Evolutionary conservation across 2,888 invertebrate genomes (phyloP).

Genomic region (Pristionchus maxplancki): DNA sequence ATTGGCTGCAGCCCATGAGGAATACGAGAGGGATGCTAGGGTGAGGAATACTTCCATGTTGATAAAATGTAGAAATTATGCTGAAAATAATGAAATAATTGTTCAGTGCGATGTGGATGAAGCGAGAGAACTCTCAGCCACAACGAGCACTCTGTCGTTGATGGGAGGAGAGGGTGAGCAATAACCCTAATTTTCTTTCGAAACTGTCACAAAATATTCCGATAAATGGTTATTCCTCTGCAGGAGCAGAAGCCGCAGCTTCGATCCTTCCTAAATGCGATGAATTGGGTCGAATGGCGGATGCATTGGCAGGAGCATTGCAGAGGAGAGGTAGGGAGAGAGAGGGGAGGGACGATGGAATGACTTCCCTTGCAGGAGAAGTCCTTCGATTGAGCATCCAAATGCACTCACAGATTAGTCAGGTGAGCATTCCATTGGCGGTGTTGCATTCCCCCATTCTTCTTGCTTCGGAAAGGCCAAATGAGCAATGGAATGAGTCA

Average conservation of each 20-base stretch:
- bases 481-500: neutral
- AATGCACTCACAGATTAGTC: constrained; percentile 87
- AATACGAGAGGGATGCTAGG: constrained; percentile 77
- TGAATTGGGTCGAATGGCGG: constrained; percentile 90
- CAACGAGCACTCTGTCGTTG: neutral
- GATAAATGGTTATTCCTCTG: neutral
- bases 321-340: constrained; percentile 81
- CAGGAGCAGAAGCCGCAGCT: constrained; percentile 74
- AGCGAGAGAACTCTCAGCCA: neutral
- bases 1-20: constrained; percentile 78
- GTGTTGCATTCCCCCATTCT: neutral
- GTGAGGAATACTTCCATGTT: neutral
- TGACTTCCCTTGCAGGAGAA: constrained; percentile 77
- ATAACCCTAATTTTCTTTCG: too few species aligned
- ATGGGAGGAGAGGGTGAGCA: constrained; percentile 35
- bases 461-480: neutral
- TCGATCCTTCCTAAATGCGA: constrained; percentile 91
- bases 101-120: constrained; percentile 37
- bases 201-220: too few species aligned
- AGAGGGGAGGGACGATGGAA: neutral
- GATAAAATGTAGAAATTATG: neutral
- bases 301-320: constrained; percentile 86
- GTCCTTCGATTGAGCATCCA: constrained; percentile 89
- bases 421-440: constrained; percentile 54
- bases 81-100: neutral